Conservation (phyloP, 2,888 invertebrate species). For the Tetragonula carbonaria region DNA sequence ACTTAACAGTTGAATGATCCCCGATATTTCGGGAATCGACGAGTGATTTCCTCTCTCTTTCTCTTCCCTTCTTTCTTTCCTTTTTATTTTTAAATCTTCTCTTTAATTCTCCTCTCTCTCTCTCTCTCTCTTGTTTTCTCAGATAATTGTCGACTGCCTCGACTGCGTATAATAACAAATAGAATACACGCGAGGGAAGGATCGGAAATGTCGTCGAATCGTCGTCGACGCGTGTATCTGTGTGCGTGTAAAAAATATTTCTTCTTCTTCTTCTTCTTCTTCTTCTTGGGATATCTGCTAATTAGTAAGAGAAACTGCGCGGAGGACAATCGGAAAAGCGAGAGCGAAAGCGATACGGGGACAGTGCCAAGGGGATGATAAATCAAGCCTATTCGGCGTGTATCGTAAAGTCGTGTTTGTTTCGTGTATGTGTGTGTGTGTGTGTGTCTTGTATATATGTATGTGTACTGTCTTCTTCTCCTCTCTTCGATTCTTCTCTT, state of each 20-base stretch:
- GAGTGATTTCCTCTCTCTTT: conserved; percentile 36
- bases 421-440: not conserved
- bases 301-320: conserved; percentile 29
- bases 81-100: conserved; percentile 11
- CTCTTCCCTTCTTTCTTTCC: conserved; percentile 20
- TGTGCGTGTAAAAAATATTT: conserved; percentile 74
- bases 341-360: conserved; percentile 40
- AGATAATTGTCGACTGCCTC: not conserved
- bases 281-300: conserved; percentile 33
- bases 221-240: conserved; percentile 10
- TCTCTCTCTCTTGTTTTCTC: not conserved
- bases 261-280: conserved; percentile 5
- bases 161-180: conserved; percentile 22
- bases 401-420: conserved; percentile 8
- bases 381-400: conserved; percentile 40
- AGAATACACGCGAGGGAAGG: conserved; percentile 25
- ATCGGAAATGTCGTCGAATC: conserved; percentile 2
- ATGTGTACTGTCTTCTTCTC: not conserved
- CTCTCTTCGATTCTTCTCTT: not conserved
- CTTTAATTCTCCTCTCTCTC: not conserved
- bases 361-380: conserved; percentile 36
- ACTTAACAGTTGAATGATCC: conserved; percentile 82
- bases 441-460: too few relatives aligned
- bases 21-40: conserved; percentile 67
- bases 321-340: conserved; percentile 36